Conservation (phyloP, 2,888 invertebrate genomes). For the Synanthedon myopaeformis region DNA sequence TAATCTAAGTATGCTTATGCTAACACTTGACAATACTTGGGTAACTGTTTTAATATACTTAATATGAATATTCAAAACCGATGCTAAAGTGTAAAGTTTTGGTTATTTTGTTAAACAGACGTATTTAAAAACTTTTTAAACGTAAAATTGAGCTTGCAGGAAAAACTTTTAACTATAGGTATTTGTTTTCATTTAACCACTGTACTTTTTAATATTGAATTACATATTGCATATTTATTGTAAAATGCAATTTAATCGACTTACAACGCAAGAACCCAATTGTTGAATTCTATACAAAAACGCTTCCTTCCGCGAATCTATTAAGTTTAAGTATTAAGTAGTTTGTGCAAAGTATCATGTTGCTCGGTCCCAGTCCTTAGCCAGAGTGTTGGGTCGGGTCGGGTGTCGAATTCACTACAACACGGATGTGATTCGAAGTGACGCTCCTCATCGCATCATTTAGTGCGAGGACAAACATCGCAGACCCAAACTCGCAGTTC, state of each 20-base stretch:
- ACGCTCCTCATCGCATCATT: conserved; percentile 10
- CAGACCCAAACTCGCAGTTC: conserved; percentile 2
- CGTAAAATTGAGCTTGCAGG: too few relatives aligned
- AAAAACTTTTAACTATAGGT: too few relatives aligned
- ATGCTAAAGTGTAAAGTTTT: too few relatives aligned
- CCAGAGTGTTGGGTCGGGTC: conserved; percentile 7
- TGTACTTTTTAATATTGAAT: too few relatives aligned
- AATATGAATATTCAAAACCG: too few relatives aligned
- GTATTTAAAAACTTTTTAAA: too few relatives aligned
- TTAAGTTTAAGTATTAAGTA: conserved; percentile 18
- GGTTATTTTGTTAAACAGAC: too few relatives aligned
- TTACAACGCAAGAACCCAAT: not conserved
- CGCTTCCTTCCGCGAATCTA: conserved; percentile 52
- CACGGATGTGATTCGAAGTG: conserved; percentile 2
- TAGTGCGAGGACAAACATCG: conserved; percentile 11
- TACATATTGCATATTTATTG: too few relatives aligned
- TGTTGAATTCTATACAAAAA: not conserved
- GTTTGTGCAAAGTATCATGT: conserved; percentile 42
- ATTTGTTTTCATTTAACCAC: too few relatives aligned
- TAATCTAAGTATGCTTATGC: too few relatives aligned
- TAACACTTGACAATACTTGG: too few relatives aligned
- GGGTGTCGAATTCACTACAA: conserved; percentile 25
- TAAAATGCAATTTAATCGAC: not conserved
- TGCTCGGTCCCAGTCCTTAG: conserved; percentile 12
- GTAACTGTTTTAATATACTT: too few relatives aligned